Evolutionary conservation across 35 echinoderm and acorn worm genomes (phyloP).

Genomic region (Patiria miniata): DNA sequence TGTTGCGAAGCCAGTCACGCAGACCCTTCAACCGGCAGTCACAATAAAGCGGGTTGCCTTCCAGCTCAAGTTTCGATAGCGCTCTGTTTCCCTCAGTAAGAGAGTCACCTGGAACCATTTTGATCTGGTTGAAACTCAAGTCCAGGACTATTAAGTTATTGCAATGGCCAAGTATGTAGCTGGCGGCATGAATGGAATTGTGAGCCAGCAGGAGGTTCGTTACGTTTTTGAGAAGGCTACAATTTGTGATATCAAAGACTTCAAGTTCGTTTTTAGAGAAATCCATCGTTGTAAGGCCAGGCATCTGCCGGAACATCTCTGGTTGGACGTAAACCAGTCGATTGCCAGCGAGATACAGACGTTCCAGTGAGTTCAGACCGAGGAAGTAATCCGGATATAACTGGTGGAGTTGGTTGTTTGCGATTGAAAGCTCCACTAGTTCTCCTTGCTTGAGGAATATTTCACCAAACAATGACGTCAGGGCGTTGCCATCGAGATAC

Average conservation of each 20-base stretch:
- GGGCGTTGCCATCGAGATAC: not conserved
- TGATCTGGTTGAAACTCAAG: not conserved
- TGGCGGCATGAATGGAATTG: not conserved
- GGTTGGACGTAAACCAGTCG: not conserved
- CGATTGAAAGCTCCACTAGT: not conserved
- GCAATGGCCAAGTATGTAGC: not conserved
- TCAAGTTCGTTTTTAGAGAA: not conserved
- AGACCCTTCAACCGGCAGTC: not conserved
- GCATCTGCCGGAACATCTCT: not conserved
- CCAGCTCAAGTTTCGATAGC: not conserved
- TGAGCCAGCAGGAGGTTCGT: not conserved
- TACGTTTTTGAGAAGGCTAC: not conserved
- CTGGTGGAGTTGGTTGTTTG: not conserved
- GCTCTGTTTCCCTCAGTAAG: not conserved
- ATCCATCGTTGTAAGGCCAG: not conserved
- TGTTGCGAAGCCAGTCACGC: conserved; percentile 4
- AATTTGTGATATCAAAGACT: not conserved
- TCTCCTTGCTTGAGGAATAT: not conserved
- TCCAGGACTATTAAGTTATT: not conserved
- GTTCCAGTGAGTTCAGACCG: not conserved
- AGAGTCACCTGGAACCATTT: not conserved
- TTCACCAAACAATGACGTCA: not conserved
- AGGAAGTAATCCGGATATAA: conserved; percentile 1
- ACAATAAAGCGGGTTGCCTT: conserved; percentile 7
- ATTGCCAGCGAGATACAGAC: conserved; percentile 15